Conservation (phyloP, 1,140 invertebrate species). For the Macrosteles quadrilineatus region DNA sequence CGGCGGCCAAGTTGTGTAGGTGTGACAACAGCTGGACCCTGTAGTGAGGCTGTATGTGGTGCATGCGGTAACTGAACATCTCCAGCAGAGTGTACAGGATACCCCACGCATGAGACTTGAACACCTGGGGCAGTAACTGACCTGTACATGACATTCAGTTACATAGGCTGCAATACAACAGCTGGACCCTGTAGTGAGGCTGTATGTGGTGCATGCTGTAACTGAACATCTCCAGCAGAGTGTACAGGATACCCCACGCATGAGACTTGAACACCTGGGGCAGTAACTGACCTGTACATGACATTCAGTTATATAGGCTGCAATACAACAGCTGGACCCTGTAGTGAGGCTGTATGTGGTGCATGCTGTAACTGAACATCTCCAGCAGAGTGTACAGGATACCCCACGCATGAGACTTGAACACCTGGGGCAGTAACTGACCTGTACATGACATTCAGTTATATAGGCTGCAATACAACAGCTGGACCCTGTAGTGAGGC, state of each 20-base stretch:
- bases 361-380: slow-evolving; percentile 95
- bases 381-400: slow-evolving; percentile 92
- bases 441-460: slow-evolving; percentile 54
- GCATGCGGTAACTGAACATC: slow-evolving; percentile 95
- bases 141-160: slow-evolving; percentile 54
- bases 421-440: slow-evolving; percentile 85
- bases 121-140: slow-evolving; percentile 85
- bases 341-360: slow-evolving; percentile 95
- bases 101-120: slow-evolving; percentile 91
- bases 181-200: slow-evolving; percentile 89
- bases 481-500: slow-evolving; percentile 89
- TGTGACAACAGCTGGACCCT: slow-evolving; percentile 87
- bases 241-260: slow-evolving; percentile 93
- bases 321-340: slow-evolving; percentile 87
- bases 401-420: slow-evolving; percentile 91
- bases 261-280: slow-evolving; percentile 90
- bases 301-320: slow-evolving; percentile 17
- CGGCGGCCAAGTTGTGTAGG: slow-evolving; percentile 83
- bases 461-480: slow-evolving; percentile 67
- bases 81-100: slow-evolving; percentile 92
- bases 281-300: slow-evolving; percentile 72
- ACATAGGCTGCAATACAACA: slow-evolving; percentile 67
- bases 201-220: slow-evolving; percentile 96
- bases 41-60: slow-evolving; percentile 95
- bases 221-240: slow-evolving; percentile 94